Evolutionary conservation across 2,888 invertebrate species (phyloP).

Genomic region (Lordiphosa andalusiaca): DNA sequence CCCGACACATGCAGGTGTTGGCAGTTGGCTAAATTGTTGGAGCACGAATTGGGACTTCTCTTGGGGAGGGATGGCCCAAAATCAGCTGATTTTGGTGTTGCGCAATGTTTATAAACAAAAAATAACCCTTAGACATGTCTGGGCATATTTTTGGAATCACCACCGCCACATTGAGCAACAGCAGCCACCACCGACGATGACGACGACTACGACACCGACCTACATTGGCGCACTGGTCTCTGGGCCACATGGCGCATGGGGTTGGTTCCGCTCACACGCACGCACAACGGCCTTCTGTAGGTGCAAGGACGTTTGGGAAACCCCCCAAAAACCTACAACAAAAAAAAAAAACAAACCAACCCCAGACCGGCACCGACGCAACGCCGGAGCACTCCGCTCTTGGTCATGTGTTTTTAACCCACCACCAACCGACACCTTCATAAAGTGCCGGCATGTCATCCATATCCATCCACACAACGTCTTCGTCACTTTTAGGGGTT

Average conservation of each 20-base stretch:
- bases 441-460: constrained; percentile 75
- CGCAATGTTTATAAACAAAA: constrained; percentile 74
- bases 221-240: constrained; percentile 69
- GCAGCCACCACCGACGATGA: constrained; percentile 39
- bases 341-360: constrained; percentile 39
- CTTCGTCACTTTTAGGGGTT: constrained; percentile 73
- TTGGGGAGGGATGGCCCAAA: constrained; percentile 65
- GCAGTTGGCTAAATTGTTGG: background rate
- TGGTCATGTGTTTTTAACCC: constrained; percentile 59
- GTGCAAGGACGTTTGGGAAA: constrained; percentile 72
- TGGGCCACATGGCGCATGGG: constrained; percentile 72
- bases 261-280: constrained; percentile 73
- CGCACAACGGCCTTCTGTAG: constrained; percentile 62
- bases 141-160: constrained; percentile 69
- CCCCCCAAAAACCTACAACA: constrained; percentile 45
- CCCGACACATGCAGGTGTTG: constrained; percentile 7
- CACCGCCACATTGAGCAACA: constrained; percentile 43
- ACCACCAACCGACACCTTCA: constrained; percentile 41
- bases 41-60: constrained; percentile 1
- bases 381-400: constrained; percentile 35
- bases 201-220: constrained; percentile 58
- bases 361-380: constrained; percentile 37
- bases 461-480: constrained; percentile 57
- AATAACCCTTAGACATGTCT: constrained; percentile 70
- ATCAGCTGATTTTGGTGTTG: constrained; percentile 62